These are phyloP conservation scores for Lysandra bellargus DNA, from an alignment of 2,888 invertebrate species.

Conservation along the genomic window DNA sequence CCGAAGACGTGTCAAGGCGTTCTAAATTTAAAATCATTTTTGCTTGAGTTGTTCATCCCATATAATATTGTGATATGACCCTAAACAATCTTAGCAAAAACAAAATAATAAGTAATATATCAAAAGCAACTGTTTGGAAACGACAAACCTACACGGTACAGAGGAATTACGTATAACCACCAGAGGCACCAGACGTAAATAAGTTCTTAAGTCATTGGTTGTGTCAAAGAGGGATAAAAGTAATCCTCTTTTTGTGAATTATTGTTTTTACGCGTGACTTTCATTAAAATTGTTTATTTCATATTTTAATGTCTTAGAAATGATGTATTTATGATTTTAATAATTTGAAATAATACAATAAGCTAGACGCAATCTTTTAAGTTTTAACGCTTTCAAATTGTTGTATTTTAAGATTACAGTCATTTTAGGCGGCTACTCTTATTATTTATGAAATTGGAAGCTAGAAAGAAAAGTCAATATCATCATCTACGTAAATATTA, in stretches of 20 bases:
- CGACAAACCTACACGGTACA: neutral
- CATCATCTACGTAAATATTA: no score
- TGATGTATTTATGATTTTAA: constrained; percentile 42
- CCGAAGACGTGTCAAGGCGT: constrained; percentile 56
- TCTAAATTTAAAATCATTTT: neutral
- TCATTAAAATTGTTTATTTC: constrained; percentile 52
- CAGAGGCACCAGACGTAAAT: constrained; percentile 1
- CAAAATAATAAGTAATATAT: neutral
- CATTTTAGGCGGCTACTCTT: no score
- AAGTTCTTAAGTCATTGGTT: constrained; percentile 41
- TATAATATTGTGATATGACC: neutral
- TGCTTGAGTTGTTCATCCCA: neutral
- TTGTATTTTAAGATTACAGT: neutral
- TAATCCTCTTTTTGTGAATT: constrained; percentile 61
- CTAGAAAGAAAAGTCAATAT: no score
- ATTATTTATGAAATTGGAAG: no score
- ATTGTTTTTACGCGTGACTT: constrained; percentile 66
- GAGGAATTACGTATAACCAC: neutral
- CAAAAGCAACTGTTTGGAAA: neutral
- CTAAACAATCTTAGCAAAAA: neutral
- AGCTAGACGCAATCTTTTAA: neutral
- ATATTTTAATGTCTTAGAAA: constrained; percentile 50
- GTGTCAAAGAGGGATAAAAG: constrained; percentile 57
- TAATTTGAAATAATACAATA: neutral
- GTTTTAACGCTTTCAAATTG: neutral